A percentile compares a stretch with the other conserved stretches of the same genome.
These are phyloP conservation scores for Nannoperca obscura DNA, from an alignment of 2,797 vertebrate species.

Conservation along the genomic window DNA sequence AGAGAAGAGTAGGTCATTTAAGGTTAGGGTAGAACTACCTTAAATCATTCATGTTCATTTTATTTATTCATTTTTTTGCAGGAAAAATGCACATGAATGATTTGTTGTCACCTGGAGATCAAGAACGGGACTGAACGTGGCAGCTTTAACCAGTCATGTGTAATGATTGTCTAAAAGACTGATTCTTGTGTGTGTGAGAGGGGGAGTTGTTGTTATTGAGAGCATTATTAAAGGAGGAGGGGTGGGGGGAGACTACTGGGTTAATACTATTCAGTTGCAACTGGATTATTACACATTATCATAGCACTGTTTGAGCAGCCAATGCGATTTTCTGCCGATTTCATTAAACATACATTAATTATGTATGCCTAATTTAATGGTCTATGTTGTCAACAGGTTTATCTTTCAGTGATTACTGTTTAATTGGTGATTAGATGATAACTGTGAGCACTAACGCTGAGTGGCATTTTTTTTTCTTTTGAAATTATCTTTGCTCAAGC, in stretches of 20 bases:
- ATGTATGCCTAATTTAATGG: constrained; percentile 73
- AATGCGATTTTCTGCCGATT: constrained; percentile 62
- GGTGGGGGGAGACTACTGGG: constrained; percentile 13
- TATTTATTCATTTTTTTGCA: neutral
- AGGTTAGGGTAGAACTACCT: no score
- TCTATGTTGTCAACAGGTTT: constrained; percentile 74
- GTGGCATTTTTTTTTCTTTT: constrained; percentile 41
- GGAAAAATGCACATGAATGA: neutral
- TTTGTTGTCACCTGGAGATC: neutral
- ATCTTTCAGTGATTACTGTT: constrained; percentile 69
- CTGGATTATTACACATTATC: constrained; percentile 64
- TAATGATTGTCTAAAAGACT: neutral
- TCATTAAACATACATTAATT: constrained; percentile 75
- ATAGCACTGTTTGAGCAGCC: constrained; percentile 54
- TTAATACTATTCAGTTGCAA: constrained; percentile 64
- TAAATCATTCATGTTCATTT: neutral
- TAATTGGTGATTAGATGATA: constrained; percentile 73
- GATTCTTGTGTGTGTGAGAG: neutral
- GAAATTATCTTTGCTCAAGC: constrained; percentile 37
- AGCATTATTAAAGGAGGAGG: constrained; percentile 15
- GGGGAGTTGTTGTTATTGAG: constrained; percentile 24
- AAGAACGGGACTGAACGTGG: neutral
- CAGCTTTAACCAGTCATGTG: constrained; percentile 4
- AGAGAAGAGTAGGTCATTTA: neutral
- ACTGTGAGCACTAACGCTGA: constrained; percentile 42